A percentile compares a stretch with the other conserved stretches of the same genome.
Evolutionary conservation across 2,113 vertebrate genomes (phyloP).

Genomic region (Paratilapia polleni): DNA sequence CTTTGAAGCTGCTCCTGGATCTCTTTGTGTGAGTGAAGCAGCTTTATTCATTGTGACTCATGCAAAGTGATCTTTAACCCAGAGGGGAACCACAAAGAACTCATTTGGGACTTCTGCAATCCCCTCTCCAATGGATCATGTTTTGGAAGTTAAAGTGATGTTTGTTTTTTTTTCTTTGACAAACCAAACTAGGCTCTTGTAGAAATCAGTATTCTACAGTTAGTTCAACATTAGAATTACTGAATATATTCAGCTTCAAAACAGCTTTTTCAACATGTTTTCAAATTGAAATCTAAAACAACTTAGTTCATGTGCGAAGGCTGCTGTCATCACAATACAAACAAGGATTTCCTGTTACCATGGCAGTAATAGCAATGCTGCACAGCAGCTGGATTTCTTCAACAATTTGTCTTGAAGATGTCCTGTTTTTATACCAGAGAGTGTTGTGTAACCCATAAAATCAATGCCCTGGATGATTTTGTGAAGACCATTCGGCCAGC

Average conservation of each 20-base stretch:
- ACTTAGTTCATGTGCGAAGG: neutral
- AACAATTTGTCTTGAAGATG: constrained; percentile 34
- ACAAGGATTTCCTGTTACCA: constrained; percentile 13
- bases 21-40: constrained; percentile 48
- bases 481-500: constrained; percentile 42
- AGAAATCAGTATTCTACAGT: neutral
- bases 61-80: constrained; percentile 72
- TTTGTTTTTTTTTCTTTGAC: neutral
- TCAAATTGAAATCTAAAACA: neutral
- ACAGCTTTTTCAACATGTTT: neutral
- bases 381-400: constrained; percentile 9
- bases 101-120: constrained; percentile 47
- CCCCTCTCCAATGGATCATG: neutral
- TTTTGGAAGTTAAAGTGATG: neutral
- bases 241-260: neutral
- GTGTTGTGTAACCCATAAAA: constrained; percentile 60
- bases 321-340: neutral
- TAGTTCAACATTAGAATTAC: neutral
- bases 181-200: neutral
- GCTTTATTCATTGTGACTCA: constrained; percentile 70
- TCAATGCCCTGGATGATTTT: constrained; percentile 62
- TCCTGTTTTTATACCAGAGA: constrained; percentile 34
- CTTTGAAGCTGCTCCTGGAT: constrained; percentile 58
- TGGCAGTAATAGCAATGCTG: constrained; percentile 14
- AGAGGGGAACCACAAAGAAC: constrained; percentile 44